These are phyloP conservation scores for Castor canadensis DNA, from an alignment of 2,113 vertebrate species.

Conservation along the genomic window DNA sequence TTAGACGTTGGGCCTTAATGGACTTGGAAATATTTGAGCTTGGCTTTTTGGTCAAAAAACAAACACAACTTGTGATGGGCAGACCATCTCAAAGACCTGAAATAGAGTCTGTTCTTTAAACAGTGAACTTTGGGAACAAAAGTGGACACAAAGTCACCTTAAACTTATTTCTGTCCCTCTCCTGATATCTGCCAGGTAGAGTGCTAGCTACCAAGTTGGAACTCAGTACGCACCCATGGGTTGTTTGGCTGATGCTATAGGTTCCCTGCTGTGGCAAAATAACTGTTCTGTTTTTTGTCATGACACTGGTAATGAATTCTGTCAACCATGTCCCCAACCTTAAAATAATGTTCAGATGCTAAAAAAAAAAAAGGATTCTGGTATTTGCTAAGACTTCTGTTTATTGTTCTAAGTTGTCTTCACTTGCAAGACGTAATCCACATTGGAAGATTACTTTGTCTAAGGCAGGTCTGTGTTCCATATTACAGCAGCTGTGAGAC, in stretches of 20 bases:
- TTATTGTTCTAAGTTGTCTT: background rate
- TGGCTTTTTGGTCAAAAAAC: background rate
- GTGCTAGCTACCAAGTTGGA: background rate
- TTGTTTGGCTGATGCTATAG: background rate
- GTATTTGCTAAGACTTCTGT: background rate
- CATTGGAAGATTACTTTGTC: background rate
- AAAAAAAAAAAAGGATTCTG: background rate
- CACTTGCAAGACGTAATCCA: background rate
- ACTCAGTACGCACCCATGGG: background rate
- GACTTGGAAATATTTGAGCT: background rate
- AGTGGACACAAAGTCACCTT: background rate
- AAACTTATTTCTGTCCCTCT: background rate
- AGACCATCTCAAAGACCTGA: background rate
- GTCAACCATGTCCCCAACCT: background rate
- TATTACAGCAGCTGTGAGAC: rapidly evolving
- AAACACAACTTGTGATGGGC: background rate
- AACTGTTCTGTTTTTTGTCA: background rate
- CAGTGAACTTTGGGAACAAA: background rate
- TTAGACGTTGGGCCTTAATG: background rate
- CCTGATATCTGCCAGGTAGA: background rate
- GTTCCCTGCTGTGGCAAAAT: background rate
- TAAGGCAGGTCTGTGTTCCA: background rate
- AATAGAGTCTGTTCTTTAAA: background rate
- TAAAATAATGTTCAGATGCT: background rate
- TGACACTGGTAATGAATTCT: background rate